Base-by-base conservation (phyloP, 35 echinoderm and acorn worm species). In the Apostichopus californicus region DNA sequence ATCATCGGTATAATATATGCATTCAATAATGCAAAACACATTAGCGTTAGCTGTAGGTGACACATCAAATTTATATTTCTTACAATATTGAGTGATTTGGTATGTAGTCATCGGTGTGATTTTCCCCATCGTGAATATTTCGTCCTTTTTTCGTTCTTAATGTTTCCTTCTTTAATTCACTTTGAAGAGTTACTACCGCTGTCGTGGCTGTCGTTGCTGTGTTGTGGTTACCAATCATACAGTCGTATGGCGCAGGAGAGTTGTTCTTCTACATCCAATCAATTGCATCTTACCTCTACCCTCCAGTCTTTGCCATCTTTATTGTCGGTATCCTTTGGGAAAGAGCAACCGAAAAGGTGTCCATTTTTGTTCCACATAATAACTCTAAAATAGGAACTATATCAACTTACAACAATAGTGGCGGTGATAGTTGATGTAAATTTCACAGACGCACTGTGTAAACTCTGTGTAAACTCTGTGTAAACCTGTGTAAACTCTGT, bases 221-320 rank as follows among this genome's bases (percentile, higher is more conserved):
- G 1, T 81, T 98, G 5, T 98, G 97, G 97, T 53, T 96, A 11
- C 97, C 97, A 20, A 73, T 96, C 20, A 98, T 98, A 52, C 72
- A 94, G 56, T 87, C 91, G 18, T 98, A 81, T 59, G 97, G 97
- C 17, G 90, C 95, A 12, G 97, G 97, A 57, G 93, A 98, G 58
- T 77, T 96, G 1, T 95, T 98, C 54, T 90, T 94, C 23, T 98
- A 98, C 70, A 95, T 98, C 28, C 97, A 98, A 78, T 96, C 93
- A 3, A 94, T 98, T 54, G 90, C 95, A 11, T 98, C 97, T 20
- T 96, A 96, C 54, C 71, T 98, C 14, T 94, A 92, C 34, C 97
- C 97, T 23, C 97, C 97, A 68, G 92, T 96, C 1, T 90, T 98
- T 83, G 97, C 97, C 11, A 85, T 94, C 52, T 98, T 94, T 70